Evolutionary conservation across 2,113 vertebrate species (phyloP).

Genomic region (Scomber scombrus): DNA sequence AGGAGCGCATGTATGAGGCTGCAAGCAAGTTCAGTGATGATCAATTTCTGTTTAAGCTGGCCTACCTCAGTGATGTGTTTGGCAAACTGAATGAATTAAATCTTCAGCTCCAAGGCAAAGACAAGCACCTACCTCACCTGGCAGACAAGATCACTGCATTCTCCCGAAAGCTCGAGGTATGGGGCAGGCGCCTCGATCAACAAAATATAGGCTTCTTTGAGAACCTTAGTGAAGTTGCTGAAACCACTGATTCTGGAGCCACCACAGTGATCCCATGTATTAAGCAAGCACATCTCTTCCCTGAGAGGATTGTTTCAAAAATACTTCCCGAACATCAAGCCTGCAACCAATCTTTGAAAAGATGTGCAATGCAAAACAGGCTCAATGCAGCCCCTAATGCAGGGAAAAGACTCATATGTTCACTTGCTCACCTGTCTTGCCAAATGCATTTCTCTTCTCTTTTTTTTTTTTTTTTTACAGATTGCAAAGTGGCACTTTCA

Average conservation of each 20-base stretch:
- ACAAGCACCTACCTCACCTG: constrained; percentile 32
- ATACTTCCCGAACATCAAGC: too few relatives aligned
- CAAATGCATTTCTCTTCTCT: too few relatives aligned
- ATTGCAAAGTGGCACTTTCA: too few relatives aligned
- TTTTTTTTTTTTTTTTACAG: too few relatives aligned
- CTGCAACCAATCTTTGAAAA: too few relatives aligned
- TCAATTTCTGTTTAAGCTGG: constrained; percentile 26
- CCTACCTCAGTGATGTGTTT: background rate
- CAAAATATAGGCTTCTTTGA: constrained; percentile 4
- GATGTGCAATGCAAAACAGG: too few relatives aligned
- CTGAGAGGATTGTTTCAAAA: constrained; percentile 12
- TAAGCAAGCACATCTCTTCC: constrained; percentile 26
- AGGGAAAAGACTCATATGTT: too few relatives aligned
- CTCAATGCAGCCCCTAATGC: too few relatives aligned
- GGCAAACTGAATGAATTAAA: constrained; percentile 46
- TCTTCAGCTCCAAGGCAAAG: constrained; percentile 22
- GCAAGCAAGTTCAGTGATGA: background rate
- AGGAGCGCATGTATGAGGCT: constrained; percentile 23
- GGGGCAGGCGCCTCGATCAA: constrained; percentile 2
- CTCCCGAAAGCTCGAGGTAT: constrained; percentile 42
- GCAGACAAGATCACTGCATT: constrained; percentile 49
- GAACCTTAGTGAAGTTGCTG: constrained; percentile 3
- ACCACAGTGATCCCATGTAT: constrained; percentile 2
- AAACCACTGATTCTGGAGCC: background rate
- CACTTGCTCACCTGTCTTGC: too few relatives aligned